A percentile compares a stretch with the other conserved stretches of the same genome.
These are phyloP conservation scores for Torymus texanus DNA, from an alignment of 2,888 invertebrate species.

Conservation along the genomic window DNA sequence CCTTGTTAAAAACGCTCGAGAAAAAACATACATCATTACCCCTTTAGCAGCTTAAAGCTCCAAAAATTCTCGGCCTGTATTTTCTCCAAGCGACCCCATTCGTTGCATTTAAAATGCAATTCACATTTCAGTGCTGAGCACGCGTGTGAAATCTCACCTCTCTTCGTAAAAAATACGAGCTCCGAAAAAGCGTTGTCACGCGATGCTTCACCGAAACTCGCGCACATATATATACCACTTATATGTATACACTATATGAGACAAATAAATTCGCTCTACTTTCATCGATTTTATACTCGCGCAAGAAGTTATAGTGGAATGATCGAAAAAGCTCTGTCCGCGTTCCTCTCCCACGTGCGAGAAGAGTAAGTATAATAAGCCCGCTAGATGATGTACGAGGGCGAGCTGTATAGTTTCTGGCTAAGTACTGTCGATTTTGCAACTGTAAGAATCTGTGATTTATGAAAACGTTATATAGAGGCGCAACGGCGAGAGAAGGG, in stretches of 20 bases:
- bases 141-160: not conserved
- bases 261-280: conserved; percentile 25
- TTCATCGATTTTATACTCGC: not conserved
- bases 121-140: not conserved
- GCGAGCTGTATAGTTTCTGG: not conserved
- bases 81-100: too few species aligned
- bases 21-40: too few species aligned
- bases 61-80: too few species aligned
- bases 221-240: not conserved
- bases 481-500: too few species aligned
- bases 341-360: too few species aligned
- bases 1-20: not conserved
- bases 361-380: too few species aligned
- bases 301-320: too few species aligned
- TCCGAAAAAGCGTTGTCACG: not conserved
- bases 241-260: not conserved
- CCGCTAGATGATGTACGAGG: not conserved
- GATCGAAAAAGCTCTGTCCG: too few species aligned
- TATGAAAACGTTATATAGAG: conserved; percentile 1
- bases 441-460: conserved; percentile 9
- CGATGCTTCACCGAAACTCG: conserved; percentile 7
- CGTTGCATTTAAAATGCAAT: too few species aligned
- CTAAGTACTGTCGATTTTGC: not conserved
- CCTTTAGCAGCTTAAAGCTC: too few species aligned
- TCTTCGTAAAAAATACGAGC: too few species aligned